Base-by-base conservation (phyloP, 2,113 vertebrate genomes). In the Campylorhamphus procurvoides region DNA sequence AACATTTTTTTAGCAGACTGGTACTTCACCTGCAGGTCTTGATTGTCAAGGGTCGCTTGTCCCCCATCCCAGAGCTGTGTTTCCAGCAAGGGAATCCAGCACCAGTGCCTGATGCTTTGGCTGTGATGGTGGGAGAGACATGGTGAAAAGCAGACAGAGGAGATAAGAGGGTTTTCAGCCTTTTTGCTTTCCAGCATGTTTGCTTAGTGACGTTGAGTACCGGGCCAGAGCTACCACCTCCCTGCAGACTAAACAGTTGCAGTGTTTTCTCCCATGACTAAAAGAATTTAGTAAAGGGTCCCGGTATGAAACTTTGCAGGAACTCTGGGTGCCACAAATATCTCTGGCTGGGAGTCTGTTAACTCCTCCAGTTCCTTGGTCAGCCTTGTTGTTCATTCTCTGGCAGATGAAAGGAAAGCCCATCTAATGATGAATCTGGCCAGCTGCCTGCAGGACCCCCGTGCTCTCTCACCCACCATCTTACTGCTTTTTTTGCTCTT, bases 231-330 rank as follows among this genome's bases (percentile, higher is more conserved):
- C 87, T 93, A 96, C 87, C 91, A 63, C 92, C 94, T 96, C 91
- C 94, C 77, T 31, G 37, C 84, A 96, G 92, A 94, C 95, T 95
- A 92, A 97, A 95, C 89, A 94, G 87, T 91, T 89, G 44, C 86
- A 47, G 6, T 69, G 86, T 84, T 97, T 95, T 94, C 91, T 94
- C 95, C 88, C 91, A 85, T 72, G 91, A 96, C 93, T 12, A 0
- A 94, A 94, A 91, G 95, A 96, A 94, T 96, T 88, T 84, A 71
- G 83, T 92, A 56, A 94, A 96, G 75, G 68, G 80, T 96, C 96
- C 87, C 20, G 66, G 84, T 74, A 89, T 91, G 74, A 91, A 80
- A 53, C 94, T 94, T 90, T 68, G 75, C 44, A 66, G 47, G 25
- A 84, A 58, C 31, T 71, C 73, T 56, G 35, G 49, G 93, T 88